Evolutionary conservation across 2,888 invertebrate species (phyloP).

Genomic region (Dromius quadrimaculatus): DNA sequence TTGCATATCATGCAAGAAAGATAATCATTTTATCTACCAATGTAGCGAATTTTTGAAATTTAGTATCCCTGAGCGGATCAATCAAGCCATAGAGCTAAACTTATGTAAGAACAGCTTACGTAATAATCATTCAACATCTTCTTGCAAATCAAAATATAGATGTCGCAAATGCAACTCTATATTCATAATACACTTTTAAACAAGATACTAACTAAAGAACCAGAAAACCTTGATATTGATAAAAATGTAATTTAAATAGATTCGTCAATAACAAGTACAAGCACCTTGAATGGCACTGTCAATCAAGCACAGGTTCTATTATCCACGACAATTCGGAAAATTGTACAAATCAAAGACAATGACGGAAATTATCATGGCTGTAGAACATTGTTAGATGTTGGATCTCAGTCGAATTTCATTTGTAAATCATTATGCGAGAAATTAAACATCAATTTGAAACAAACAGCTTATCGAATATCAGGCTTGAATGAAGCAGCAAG

Average conservation of each 20-base stretch:
- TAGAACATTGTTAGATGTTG: conserved; percentile 32
- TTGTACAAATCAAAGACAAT: conserved; percentile 28
- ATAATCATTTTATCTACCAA: conserved; percentile 1
- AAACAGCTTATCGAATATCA: background rate
- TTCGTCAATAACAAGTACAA: background rate
- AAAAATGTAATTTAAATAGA: background rate
- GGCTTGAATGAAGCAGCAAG: conserved; percentile 16
- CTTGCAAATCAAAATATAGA: background rate
- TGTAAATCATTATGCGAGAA: background rate
- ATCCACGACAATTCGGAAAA: conserved; percentile 3
- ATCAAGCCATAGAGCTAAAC: background rate
- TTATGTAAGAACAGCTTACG: conserved; percentile 2
- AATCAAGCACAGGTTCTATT: conserved; percentile 3
- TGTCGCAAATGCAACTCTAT: background rate
- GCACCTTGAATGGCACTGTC: background rate
- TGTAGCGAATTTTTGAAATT: conserved; percentile 2
- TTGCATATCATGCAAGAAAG: background rate
- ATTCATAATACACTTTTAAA: background rate
- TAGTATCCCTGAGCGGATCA: background rate
- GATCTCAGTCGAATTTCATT: conserved; percentile 47
- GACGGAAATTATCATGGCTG: conserved; percentile 14
- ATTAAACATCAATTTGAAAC: background rate
- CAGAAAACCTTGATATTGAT: background rate
- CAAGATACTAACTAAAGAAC: background rate
- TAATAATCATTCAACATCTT: background rate